Conservation (phyloP, 2,113 vertebrate species). For the Polyodon spathula region DNA sequence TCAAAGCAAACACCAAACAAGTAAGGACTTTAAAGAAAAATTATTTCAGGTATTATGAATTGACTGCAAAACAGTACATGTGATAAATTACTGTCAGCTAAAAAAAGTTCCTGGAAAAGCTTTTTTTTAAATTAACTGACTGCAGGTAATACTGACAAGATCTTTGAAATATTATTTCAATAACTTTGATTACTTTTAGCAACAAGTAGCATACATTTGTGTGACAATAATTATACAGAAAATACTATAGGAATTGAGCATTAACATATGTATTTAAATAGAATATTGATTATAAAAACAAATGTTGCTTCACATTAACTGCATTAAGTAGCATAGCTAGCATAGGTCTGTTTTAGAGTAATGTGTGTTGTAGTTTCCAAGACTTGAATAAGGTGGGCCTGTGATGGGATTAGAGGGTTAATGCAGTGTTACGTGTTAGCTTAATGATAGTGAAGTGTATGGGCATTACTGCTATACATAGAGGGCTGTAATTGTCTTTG, state of each 20-base stretch:
- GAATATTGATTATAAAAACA: neutral
- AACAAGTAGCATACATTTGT: too few relatives aligned
- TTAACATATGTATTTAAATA: too few relatives aligned
- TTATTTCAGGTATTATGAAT: neutral
- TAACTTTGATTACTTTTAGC: too few relatives aligned
- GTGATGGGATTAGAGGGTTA: conserved; percentile 60
- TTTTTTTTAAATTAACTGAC: neutral
- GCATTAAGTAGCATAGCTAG: neutral
- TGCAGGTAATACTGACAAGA: neutral
- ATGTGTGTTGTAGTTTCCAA: neutral
- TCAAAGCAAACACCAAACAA: neutral
- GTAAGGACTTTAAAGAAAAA: neutral
- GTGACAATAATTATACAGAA: too few relatives aligned
- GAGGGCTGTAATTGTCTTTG: conserved; percentile 72
- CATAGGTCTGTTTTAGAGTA: neutral
- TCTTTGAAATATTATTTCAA: neutral
- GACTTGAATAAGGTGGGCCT: conserved; percentile 38
- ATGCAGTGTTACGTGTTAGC: conserved; percentile 57
- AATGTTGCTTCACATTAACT: neutral
- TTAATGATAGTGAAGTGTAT: conserved; percentile 69
- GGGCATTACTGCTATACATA: conserved; percentile 59
- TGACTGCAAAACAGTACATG: neutral
- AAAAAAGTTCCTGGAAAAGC: neutral
- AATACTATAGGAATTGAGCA: too few relatives aligned
- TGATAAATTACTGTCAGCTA: neutral